phyloP scores from a whole-genome alignment of 1,140 invertebrate species.

The Platyura marginata region DNA sequence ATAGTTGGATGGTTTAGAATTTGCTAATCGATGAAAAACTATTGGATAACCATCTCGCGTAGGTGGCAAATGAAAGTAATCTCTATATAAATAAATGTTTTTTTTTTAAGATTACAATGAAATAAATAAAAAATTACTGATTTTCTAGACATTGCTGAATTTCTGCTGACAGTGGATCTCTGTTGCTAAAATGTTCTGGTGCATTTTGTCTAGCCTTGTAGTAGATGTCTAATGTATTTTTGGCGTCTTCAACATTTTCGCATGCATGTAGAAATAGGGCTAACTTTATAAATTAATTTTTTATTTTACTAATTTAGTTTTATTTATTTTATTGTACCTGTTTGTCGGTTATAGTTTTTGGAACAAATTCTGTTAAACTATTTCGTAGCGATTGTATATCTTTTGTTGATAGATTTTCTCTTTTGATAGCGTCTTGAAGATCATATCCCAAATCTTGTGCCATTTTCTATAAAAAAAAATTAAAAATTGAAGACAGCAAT shows the following conservation, averaged over 20 bases:
- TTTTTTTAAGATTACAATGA: neutral
- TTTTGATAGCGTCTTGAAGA: conserved; percentile 1
- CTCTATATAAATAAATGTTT: neutral
- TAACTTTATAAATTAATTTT: conserved; percentile 15
- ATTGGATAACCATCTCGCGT: neutral
- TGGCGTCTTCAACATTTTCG: conserved; percentile 30
- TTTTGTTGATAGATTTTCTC: neutral
- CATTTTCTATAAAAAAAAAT: neutral
- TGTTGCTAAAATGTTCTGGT: conserved; percentile 36
- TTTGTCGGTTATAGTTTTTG: conserved; percentile 27
- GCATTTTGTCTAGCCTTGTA: conserved; percentile 31
- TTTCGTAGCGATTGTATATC: conserved; percentile 1
- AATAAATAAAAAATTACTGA: conserved; percentile 1
- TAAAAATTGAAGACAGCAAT: neutral
- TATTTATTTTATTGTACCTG: conserved; percentile 9
- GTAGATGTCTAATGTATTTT: conserved; percentile 37
- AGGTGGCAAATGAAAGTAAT: conserved; percentile 4
- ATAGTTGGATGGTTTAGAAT: conserved; percentile 3
- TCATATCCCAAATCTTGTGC: conserved; percentile 3
- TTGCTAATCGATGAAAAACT: conserved; percentile 1
- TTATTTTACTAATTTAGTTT: neutral
- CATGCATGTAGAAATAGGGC: conserved; percentile 39
- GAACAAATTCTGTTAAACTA: conserved; percentile 9
- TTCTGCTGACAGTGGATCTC: conserved; percentile 17
- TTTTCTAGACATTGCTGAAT: conserved; percentile 11